These are phyloP conservation scores for Bombus vancouverensis DNA, from an alignment of 1,140 invertebrate species.

Conservation along the genomic window DNA sequence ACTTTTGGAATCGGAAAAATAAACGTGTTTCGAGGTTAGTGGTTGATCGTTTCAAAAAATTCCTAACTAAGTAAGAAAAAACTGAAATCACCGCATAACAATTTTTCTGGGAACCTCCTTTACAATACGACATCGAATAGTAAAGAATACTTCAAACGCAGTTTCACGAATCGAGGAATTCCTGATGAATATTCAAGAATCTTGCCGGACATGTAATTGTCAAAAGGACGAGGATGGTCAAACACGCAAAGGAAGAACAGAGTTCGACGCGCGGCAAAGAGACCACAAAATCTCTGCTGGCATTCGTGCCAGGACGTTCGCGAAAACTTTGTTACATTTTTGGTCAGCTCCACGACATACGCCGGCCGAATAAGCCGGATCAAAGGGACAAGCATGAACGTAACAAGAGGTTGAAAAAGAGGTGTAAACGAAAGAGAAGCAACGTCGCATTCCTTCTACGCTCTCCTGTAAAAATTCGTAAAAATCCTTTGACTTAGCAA, in stretches of 20 bases:
- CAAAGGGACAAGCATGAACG: conserved; percentile 74
- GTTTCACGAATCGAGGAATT: not conserved
- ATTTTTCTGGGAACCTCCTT: not conserved
- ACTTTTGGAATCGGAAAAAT: too few relatives aligned
- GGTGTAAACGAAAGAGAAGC: conserved; percentile 23
- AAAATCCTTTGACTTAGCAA: conserved; percentile 28
- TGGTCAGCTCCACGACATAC: conserved; percentile 72
- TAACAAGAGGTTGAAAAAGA: conserved; percentile 45
- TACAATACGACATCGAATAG: not conserved
- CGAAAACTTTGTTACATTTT: conserved; percentile 81
- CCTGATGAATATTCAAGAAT: conserved; percentile 47
- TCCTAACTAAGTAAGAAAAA: too few relatives aligned
- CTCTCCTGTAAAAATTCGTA: conserved; percentile 22
- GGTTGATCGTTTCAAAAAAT: too few relatives aligned
- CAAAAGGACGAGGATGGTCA: conserved; percentile 37
- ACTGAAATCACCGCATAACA: too few relatives aligned
- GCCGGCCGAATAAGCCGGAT: conserved; percentile 74
- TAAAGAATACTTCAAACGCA: conserved; percentile 6
- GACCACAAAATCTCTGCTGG: conserved; percentile 78
- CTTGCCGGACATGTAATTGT: conserved; percentile 27
- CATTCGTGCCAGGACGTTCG: conserved; percentile 70
- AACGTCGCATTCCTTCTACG: conserved; percentile 1
- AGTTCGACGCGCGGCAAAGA: conserved; percentile 72
- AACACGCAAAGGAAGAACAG: conserved; percentile 54
- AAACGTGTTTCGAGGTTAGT: too few relatives aligned